phyloP scores from a whole-genome alignment of 1,140 invertebrate species.

The Drosophila pruinosa region DNA sequence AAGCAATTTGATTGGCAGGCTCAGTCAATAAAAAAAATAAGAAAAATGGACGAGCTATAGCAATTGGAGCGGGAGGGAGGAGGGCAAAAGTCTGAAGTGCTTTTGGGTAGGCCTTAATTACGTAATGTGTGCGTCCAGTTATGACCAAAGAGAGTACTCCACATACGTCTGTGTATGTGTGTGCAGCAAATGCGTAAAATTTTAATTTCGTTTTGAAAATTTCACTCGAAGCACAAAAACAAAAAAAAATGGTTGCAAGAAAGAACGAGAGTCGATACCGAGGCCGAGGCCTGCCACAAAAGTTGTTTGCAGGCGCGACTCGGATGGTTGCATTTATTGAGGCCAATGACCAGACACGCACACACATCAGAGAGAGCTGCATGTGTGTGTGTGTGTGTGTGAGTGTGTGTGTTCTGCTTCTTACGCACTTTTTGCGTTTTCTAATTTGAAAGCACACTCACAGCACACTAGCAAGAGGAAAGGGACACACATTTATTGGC shows the following conservation, averaged over 20 bases:
- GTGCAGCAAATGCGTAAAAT: slow-evolving; percentile 72
- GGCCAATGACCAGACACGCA: slow-evolving; percentile 70
- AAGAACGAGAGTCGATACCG: neutral
- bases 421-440: slow-evolving; percentile 77
- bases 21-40: slow-evolving; percentile 57
- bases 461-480: neutral
- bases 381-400: neutral
- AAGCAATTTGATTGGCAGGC: slow-evolving; percentile 72
- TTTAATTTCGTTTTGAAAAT: slow-evolving; percentile 80
- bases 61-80: neutral
- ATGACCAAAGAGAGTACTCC: slow-evolving; percentile 74
- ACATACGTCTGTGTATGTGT: slow-evolving; percentile 40
- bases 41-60: neutral
- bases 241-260: neutral
- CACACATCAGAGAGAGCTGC: slow-evolving; percentile 20
- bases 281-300: slow-evolving; percentile 40
- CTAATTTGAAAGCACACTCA: slow-evolving; percentile 63
- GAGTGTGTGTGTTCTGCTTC: slow-evolving; percentile 49
- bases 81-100: slow-evolving; percentile 69
- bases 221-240: slow-evolving; percentile 64
- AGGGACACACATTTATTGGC: slow-evolving; percentile 55
- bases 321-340: slow-evolving; percentile 56
- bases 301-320: slow-evolving; percentile 61
- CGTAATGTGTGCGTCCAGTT: slow-evolving; percentile 74
- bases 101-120: slow-evolving; percentile 79